Evolutionary conservation across 2,113 vertebrate genomes (phyloP).

Genomic region (Nycticebus coucang): DNA sequence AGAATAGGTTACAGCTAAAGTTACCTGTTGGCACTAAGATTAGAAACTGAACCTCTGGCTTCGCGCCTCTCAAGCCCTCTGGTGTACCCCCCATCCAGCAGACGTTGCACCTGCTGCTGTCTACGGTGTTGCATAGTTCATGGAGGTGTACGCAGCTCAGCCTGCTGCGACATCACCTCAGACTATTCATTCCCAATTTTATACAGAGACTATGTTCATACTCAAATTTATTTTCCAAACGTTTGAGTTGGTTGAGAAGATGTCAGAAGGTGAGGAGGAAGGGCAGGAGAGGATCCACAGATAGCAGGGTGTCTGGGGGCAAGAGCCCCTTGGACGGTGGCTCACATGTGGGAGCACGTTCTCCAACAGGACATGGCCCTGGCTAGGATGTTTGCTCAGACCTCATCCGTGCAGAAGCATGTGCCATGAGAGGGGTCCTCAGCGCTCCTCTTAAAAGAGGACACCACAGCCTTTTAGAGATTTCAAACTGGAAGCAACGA

Average conservation of each 20-base stretch:
- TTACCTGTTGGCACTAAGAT: background rate
- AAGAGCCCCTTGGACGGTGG: background rate
- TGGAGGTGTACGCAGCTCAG: background rate
- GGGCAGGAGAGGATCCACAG: background rate
- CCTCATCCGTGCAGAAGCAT: fast-evolving
- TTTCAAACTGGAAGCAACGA: background rate
- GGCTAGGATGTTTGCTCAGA: fast-evolving
- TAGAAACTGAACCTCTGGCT: background rate
- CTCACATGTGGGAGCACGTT: background rate
- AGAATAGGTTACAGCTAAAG: background rate
- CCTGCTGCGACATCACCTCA: fast-evolving
- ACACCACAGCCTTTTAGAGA: background rate
- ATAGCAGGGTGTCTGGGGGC: background rate
- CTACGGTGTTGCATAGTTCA: fast-evolving
- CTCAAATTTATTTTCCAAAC: fast-evolving
- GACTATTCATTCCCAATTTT: fast-evolving
- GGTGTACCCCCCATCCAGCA: too few species aligned
- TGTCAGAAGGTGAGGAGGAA: background rate
- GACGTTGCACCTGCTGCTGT: fast-evolving
- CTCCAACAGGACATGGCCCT: fast-evolving
- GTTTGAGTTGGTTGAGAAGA: background rate
- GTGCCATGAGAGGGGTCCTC: fast-evolving
- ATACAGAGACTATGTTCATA: background rate
- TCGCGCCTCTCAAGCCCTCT: too few species aligned
- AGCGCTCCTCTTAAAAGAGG: too few species aligned